Base-by-base conservation (phyloP, 2,113 vertebrate species). In the Passer montanus region DNA sequence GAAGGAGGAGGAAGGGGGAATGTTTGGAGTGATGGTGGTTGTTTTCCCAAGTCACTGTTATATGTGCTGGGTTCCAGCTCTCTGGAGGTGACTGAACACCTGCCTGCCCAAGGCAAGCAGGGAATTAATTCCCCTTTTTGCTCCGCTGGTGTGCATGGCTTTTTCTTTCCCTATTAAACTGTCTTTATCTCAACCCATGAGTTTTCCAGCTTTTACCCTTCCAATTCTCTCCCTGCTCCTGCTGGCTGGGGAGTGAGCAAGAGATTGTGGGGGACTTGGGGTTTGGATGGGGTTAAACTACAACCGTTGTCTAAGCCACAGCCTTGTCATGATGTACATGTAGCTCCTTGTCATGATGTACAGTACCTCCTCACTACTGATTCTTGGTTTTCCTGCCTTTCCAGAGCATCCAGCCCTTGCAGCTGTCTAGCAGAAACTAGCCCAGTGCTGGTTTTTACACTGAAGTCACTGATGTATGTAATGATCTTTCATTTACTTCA, bases 401-500 rank as follows among this genome's bases (percentile, higher is more conserved):
- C 19, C 14, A 64, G 39, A 68, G 26, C 15, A 63, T 3, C 22
- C 43, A 82, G 17, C 14, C 15, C 37, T 14, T 47, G 10, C 16
- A 52, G 8, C 8, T 68, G 12, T 37, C 46, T 7, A 5, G 13
- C 24, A 55, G 20, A 24, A 64, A 58, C 31, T 9, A 63, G n/a
- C 12, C 13, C n/a, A 58, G 19, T 26, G 30, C 4, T 84, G 20
- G 1, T 28, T 80, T 85, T 87, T 43, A 80, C 5, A 3, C 8
- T 35, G 58, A 62, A 90, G 16, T 80, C 63, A 80, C 62, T 43
- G 46, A 35, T 53, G 67, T 83, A 62, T 19, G 10, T 66, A 86
- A 76, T 64, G 79, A 66, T 56, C 53, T 90, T 79, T 37, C 82
- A 76, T 90, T 88, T 93, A 72, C 75, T 80, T 83, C 59, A 92